A percentile compares a stretch with the other conserved stretches of the same genome.
phyloP scores from a whole-genome alignment of 2,888 invertebrate species.

The Stenichneumon culpator region DNA sequence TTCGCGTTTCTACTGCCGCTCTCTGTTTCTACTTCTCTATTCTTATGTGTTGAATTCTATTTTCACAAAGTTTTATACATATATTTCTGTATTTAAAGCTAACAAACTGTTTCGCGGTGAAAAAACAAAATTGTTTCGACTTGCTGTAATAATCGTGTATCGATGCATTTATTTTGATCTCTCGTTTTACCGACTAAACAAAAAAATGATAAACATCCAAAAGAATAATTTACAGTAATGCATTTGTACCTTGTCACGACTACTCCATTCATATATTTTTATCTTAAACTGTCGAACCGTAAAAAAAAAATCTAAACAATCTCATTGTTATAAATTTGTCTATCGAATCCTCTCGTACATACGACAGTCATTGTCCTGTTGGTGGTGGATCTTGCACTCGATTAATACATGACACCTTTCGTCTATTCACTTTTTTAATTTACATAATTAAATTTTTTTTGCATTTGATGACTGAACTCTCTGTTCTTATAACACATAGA shows the following conservation, averaged over 20 bases:
- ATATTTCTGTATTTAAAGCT: slow-evolving; percentile 26
- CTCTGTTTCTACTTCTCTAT: slow-evolving; percentile 13
- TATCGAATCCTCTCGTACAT: slow-evolving; percentile 73
- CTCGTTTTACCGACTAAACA: slow-evolving; percentile 38
- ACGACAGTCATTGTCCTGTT: slow-evolving; percentile 73
- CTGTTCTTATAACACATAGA: slow-evolving; percentile 59
- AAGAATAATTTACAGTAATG: slow-evolving; percentile 48
- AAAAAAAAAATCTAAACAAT: slow-evolving; percentile 65
- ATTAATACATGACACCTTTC: slow-evolving; percentile 72
- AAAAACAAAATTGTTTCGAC: slow-evolving; percentile 44
- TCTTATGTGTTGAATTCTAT: slow-evolving; percentile 44
- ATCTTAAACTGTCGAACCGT: slow-evolving; percentile 20
- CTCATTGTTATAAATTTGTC: slow-evolving; percentile 66
- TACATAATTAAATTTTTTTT: slow-evolving; percentile 40
- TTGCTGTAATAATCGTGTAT: slow-evolving; percentile 41
- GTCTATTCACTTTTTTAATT: slow-evolving; percentile 42
- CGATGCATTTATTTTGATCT: slow-evolving; percentile 18
- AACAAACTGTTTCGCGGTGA: slow-evolving; percentile 41
- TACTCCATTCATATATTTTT: slow-evolving; percentile 44
- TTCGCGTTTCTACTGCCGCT: slow-evolving; percentile 24
- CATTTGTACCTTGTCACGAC: slow-evolving; percentile 47
- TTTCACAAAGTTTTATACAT: slow-evolving; percentile 48
- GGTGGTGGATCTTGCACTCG: slow-evolving; percentile 79
- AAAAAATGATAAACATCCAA: slow-evolving; percentile 54
- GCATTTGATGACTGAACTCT: slow-evolving; percentile 71